Conservation (phyloP, 2,797 vertebrate genomes). For the Muscicapa comitata region DNA sequence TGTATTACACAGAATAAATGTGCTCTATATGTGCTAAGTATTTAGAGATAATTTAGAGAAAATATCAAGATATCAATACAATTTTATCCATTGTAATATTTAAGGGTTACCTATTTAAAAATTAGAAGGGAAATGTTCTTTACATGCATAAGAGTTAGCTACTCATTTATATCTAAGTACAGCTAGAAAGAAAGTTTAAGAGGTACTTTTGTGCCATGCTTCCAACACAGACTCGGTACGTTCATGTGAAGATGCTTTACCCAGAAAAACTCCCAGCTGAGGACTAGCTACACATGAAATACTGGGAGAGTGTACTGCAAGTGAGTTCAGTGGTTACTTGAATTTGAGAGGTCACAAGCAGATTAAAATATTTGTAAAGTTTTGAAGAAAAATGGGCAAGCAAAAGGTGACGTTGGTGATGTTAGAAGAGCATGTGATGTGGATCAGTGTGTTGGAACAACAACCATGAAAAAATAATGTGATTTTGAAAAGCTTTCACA, state of each 20-base stretch:
- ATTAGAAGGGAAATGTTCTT: neutral
- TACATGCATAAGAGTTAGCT: neutral
- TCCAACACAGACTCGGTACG: neutral
- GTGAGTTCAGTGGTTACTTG: neutral
- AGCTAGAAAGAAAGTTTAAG: neutral
- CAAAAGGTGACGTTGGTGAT: neutral
- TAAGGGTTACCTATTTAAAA: neutral
- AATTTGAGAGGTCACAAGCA: neutral
- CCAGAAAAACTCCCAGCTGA: neutral
- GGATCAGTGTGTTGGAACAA: neutral
- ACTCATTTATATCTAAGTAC: neutral
- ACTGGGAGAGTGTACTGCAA: neutral
- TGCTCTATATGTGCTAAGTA: neutral
- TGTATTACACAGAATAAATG: neutral
- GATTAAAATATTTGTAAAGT: neutral
- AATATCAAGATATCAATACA: neutral
- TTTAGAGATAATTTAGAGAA: neutral
- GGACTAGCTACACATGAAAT: neutral
- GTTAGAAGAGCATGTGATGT: neutral
- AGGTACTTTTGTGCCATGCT: neutral
- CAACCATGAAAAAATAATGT: accelerated
- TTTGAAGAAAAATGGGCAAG: neutral
- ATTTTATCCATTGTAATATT: neutral
- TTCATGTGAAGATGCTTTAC: neutral
- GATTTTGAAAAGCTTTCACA: neutral